These are phyloP conservation scores for Scaptomyza flava DNA, from an alignment of 2,888 invertebrate species.

Conservation along the genomic window DNA sequence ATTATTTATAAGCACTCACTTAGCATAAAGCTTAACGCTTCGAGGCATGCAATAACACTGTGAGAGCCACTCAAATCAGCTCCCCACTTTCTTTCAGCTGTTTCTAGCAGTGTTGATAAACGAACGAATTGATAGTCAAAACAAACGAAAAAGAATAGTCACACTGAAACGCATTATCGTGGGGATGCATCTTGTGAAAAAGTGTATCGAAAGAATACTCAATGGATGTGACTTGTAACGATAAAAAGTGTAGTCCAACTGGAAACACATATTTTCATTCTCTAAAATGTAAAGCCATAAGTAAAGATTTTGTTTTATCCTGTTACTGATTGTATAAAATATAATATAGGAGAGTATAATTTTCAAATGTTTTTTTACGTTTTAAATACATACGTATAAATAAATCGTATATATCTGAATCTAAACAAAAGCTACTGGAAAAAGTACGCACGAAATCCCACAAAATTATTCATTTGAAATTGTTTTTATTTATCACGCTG, in stretches of 20 bases:
- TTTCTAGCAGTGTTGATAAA: slow-evolving; percentile 51
- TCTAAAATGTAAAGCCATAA: too few relatives aligned
- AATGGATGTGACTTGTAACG: slow-evolving; percentile 1
- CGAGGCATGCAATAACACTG: slow-evolving; percentile 56
- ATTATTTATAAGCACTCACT: slow-evolving; percentile 56
- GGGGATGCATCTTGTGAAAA: slow-evolving; percentile 17
- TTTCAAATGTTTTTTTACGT: too few relatives aligned
- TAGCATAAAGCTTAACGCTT: slow-evolving; percentile 37
- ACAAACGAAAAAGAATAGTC: slow-evolving; percentile 46
- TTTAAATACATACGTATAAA: too few relatives aligned
- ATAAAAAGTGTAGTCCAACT: not conserved
- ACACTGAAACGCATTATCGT: slow-evolving; percentile 18
- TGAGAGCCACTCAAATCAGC: slow-evolving; percentile 18
- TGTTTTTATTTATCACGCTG: too few relatives aligned
- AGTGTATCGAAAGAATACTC: slow-evolving; percentile 24
- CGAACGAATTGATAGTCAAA: slow-evolving; percentile 33
- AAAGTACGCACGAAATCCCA: not conserved
- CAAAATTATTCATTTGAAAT: not conserved
- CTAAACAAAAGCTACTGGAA: not conserved
- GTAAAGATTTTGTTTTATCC: too few relatives aligned
- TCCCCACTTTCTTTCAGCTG: slow-evolving; percentile 51
- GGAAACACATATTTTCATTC: not conserved
- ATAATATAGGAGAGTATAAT: too few relatives aligned
- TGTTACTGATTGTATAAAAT: too few relatives aligned
- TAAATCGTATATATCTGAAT: too few relatives aligned